These are phyloP conservation scores for Rallus limicola DNA, from an alignment of 2,113 vertebrate genomes.

Conservation along the genomic window DNA sequence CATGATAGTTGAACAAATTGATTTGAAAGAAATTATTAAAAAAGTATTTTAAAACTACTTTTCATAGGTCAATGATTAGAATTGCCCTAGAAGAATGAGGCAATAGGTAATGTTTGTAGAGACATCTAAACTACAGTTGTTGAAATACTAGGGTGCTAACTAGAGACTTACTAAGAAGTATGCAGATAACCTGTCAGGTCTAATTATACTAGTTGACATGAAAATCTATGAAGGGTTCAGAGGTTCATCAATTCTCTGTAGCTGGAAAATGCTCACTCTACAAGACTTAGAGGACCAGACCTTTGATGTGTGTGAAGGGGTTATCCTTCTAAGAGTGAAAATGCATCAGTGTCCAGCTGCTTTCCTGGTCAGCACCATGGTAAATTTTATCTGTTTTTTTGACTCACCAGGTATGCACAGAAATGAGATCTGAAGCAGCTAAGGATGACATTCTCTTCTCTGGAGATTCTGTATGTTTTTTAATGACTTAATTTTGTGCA, in stretches of 20 bases:
- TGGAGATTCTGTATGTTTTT: background rate
- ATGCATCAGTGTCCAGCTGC: too few species aligned
- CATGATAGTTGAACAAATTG: background rate
- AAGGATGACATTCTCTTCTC: background rate
- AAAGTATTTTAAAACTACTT: background rate
- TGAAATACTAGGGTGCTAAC: background rate
- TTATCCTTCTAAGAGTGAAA: background rate
- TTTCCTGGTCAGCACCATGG: too few species aligned
- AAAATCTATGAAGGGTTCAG: background rate
- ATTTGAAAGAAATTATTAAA: background rate
- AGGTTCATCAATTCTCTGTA: background rate
- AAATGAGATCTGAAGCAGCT: background rate
- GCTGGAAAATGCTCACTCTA: background rate
- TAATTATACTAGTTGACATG: background rate
- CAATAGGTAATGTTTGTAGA: background rate
- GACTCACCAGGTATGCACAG: rapidly evolving
- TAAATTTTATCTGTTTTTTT: background rate
- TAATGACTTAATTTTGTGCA: background rate
- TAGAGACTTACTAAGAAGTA: background rate
- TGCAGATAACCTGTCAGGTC: background rate
- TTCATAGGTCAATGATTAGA: background rate
- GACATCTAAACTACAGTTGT: background rate
- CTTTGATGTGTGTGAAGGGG: background rate
- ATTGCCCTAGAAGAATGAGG: background rate
- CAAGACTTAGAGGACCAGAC: background rate